Base-by-base conservation (phyloP, 2,797 vertebrate species). In the Sebastes baramenuke region DNA sequence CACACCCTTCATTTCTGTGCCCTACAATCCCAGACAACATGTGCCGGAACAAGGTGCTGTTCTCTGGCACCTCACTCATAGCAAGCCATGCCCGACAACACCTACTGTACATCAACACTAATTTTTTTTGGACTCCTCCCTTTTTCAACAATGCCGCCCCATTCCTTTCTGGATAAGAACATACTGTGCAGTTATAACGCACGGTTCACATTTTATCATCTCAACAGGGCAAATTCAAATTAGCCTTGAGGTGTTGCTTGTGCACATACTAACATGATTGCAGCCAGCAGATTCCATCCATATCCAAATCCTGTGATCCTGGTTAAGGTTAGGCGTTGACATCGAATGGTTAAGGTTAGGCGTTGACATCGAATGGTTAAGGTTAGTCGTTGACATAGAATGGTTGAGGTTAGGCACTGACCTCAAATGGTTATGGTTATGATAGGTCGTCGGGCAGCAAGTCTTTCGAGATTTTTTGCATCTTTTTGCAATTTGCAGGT, bases 91-190 rank as follows among this genome's bases (percentile, higher is more conserved):
- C 77, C 81, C 32, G 13, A 72, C 52, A 36, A 20, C 38, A 72
- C 4, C 24, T 42, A 16, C 38, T 0, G 38, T 25, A 49, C 61
- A 67, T 27, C 30, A 36, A 5, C 36, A 0, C 14, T 34, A 7
- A 60, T 42, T 82, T 30, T 75, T 16, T 84, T 78, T 62, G 82
- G 75, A 30, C 75, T 8, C 87, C 88, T 89, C 89, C 91, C 90
- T 92, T 88, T 77, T 60, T 83, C 60, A 93, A 93, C 89, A 91
- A 24, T 71, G 75, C 6, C 1, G 10, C 79, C 66, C 11, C 38
- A 61, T 72, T 61, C 38, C 67, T 80, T 69, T 58, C 55, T 34
- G 49, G 32, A 72, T 72, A 79, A 30, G 67, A 81, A 83, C 59
- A 70, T 13, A 22, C 30, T 49, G 29, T 59, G 8, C 66, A 58